Base-by-base conservation (phyloP, 1,140 invertebrate genomes). In the Alviniconcha marisindica region DNA sequence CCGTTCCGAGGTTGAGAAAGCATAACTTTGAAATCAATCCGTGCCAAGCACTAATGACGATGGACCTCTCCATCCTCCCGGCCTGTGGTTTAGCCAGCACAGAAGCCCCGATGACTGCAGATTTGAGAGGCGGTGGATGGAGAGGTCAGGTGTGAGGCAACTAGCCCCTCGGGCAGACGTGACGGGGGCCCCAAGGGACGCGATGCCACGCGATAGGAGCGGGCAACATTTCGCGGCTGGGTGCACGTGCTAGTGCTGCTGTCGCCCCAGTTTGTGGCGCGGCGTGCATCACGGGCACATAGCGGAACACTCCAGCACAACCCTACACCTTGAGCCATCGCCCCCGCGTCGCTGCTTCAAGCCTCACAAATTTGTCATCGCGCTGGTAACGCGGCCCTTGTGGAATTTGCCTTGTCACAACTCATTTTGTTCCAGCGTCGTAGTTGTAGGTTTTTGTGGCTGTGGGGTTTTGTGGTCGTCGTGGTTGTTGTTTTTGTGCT, bases 181-280 rank as follows among this genome's bases (percentile, higher is more conserved):
- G n/a, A n/a, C n/a, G n/a, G n/a, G n/a, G n/a, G n/a, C 44, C 63
- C 63, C 4, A 12, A 12, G 63, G 63, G 63, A 66, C 63, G 5
- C 24, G 63, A 66, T 66, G 63, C 63, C 63, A 66, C 63, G 63
- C 63, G 63, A 66, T 28, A 66, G 28, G 63, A 66, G 28, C 7
- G 28, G 63, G n/a, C 24, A 66, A 66, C 63, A 66, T 66, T 66
- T 66, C 63, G 63, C 63, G 63, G 63, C 63, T 33, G 63, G 63
- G 12, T 66, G 63, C 63, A 66, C 63, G 63, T 66, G 63, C 28
- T 12, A 12, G 7, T 14, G 63, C 2, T 14, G 63, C 63, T 66
- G 63, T 66, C 63, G 63, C 7, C 28, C 28, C 33, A 28, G 56
- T 24, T 66, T 66, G 63, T 31, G 63, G 63, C n/a, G 28, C 63